Conservation (phyloP, 92 coral and sea anemone genomes). For the Isaurus tuberculatus region DNA sequence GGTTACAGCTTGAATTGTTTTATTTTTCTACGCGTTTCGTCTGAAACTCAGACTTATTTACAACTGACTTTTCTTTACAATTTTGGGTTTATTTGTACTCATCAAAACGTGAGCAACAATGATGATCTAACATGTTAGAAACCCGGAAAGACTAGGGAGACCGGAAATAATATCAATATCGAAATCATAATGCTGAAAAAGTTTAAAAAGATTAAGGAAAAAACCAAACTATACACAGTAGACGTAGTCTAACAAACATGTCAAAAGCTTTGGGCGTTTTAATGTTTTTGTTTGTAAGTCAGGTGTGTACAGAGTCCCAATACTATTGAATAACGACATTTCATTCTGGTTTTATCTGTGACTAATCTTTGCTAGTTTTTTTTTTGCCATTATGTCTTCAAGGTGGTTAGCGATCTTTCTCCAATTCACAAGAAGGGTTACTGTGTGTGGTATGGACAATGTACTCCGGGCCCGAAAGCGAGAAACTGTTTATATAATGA, state of each 20-base stretch:
- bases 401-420: slow-evolving; percentile 39
- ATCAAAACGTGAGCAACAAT: too few relatives aligned
- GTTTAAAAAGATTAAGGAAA: too few relatives aligned
- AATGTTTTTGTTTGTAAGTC: slow-evolving; percentile 16
- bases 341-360: background rate
- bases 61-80: too few relatives aligned
- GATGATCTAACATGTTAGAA: too few relatives aligned
- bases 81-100: too few relatives aligned
- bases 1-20: too few relatives aligned
- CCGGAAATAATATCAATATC: too few relatives aligned
- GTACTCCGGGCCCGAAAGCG: slow-evolving; percentile 45
- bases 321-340: slow-evolving; percentile 13
- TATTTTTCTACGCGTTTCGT: too few relatives aligned
- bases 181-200: too few relatives aligned
- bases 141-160: too few relatives aligned
- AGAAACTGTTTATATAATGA: slow-evolving; percentile 89
- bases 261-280: slow-evolving; percentile 38
- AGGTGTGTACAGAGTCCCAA: slow-evolving; percentile 31
- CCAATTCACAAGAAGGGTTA: slow-evolving; percentile 80
- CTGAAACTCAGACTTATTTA: too few relatives aligned
- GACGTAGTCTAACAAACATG: slow-evolving; percentile 11
- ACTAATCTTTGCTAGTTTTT: background rate
- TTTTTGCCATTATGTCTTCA: background rate
- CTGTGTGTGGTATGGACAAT: slow-evolving; percentile 96
- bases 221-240: too few relatives aligned